Percentiles rank a stretch among this genome's conserved stretches.
These are phyloP conservation scores for Drosophila lini DNA, from an alignment of 1,140 invertebrate genomes.

Conservation along the genomic window DNA sequence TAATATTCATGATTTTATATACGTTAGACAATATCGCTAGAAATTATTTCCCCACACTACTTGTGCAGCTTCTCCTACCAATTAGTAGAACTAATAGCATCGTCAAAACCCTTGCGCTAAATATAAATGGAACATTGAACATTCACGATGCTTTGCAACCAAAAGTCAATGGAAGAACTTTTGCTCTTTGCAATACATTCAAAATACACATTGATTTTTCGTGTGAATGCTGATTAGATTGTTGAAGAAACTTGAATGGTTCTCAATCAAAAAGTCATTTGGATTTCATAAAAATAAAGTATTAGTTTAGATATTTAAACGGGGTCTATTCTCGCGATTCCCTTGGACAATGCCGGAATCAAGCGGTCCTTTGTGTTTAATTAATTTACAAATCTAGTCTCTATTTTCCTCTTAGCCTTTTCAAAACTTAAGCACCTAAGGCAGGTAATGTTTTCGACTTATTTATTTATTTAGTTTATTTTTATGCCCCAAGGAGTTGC, in stretches of 20 bases:
- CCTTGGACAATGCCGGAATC: background rate
- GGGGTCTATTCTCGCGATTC: background rate
- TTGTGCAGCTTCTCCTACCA: constrained; percentile 3
- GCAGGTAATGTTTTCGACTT: too few relatives aligned
- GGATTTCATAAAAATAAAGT: background rate
- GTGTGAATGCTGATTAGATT: constrained; percentile 1
- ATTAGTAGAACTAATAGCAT: constrained; percentile 18
- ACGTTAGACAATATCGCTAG: background rate
- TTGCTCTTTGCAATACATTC: background rate
- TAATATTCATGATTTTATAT: background rate
- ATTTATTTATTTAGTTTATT: too few relatives aligned
- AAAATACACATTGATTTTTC: background rate
- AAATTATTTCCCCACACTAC: background rate
- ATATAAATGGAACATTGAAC: background rate
- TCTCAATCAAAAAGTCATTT: background rate
- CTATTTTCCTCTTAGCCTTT: too few relatives aligned
- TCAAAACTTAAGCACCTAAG: too few relatives aligned
- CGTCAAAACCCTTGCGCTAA: constrained; percentile 3
- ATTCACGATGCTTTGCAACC: background rate
- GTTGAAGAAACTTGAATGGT: background rate
- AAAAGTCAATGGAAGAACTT: background rate
- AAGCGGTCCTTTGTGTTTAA: background rate
- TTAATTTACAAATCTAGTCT: background rate
- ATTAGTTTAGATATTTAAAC: background rate
- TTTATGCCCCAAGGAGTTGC: too few relatives aligned